A percentile compares a stretch with the other conserved stretches of the same genome.
Conservation (phyloP, 2,888 invertebrate genomes). For the Acleris cristana region DNA sequence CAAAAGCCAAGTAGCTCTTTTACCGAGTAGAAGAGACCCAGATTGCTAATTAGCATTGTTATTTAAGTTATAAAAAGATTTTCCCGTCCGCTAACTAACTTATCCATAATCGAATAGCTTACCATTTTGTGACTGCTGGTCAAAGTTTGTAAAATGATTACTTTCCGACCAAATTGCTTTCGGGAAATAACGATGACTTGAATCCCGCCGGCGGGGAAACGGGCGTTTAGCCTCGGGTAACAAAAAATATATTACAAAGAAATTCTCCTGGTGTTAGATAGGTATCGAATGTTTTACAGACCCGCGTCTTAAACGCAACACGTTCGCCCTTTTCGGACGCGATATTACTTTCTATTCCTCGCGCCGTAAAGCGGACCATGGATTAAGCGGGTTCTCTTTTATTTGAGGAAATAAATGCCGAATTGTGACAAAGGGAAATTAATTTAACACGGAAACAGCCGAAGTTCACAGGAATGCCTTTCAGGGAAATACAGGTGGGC, state of each 20-base stretch:
- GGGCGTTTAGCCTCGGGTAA: conserved; percentile 50
- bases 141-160: conserved; percentile 53
- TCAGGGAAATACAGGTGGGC: too few relatives aligned
- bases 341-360: conserved; percentile 14
- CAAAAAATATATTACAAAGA: conserved; percentile 58
- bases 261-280: conserved; percentile 40
- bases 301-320: conserved; percentile 12
- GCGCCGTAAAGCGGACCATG: neutral
- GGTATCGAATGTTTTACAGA: conserved; percentile 20
- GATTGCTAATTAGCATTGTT: too few relatives aligned
- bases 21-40: too few relatives aligned
- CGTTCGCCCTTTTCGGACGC: conserved; percentile 10
- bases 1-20: too few relatives aligned
- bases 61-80: conserved; percentile 41
- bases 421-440: conserved; percentile 15
- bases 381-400: conserved; percentile 10
- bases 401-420: conserved; percentile 10
- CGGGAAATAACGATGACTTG: conserved; percentile 60
- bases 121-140: conserved; percentile 3
- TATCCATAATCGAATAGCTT: conserved; percentile 20
- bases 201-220: conserved; percentile 55
- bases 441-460: conserved; percentile 10
- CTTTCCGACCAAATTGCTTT: conserved; percentile 60
- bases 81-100: conserved; percentile 7
- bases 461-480: too few relatives aligned